These are phyloP conservation scores for Sitta carolinensis DNA, from an alignment of 2,797 vertebrate genomes.

Conservation along the genomic window DNA sequence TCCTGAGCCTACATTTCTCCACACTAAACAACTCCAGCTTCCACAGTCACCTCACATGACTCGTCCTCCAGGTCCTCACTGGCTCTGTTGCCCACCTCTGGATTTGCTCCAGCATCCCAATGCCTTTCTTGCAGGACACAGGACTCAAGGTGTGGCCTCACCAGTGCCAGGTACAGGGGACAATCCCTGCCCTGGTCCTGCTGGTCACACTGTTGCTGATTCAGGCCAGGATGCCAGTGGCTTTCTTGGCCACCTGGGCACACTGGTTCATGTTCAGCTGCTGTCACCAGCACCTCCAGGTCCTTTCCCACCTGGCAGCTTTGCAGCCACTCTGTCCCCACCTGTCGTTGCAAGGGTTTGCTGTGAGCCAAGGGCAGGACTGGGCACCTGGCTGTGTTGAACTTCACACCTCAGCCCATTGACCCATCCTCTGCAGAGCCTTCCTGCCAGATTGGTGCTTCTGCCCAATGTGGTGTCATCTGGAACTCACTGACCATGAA, in stretches of 20 bases:
- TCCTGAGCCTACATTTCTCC: background rate
- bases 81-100: background rate
- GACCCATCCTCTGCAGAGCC: background rate
- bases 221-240: accelerated
- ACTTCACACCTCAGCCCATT: background rate
- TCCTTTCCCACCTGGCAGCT: background rate
- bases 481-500: background rate
- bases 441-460: background rate
- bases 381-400: accelerated
- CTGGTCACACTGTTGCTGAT: background rate
- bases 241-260: background rate
- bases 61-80: background rate
- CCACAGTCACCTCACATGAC: background rate
- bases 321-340: background rate
- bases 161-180: accelerated
- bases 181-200: background rate
- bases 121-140: background rate
- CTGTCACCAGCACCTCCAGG: accelerated
- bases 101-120: background rate
- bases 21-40: background rate
- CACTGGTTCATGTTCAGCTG: background rate
- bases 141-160: accelerated
- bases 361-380: background rate
- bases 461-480: no score
- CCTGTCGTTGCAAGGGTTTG: background rate